Conservation (phyloP, 2,113 vertebrate species). For the Chrysochloris asiatica region DNA sequence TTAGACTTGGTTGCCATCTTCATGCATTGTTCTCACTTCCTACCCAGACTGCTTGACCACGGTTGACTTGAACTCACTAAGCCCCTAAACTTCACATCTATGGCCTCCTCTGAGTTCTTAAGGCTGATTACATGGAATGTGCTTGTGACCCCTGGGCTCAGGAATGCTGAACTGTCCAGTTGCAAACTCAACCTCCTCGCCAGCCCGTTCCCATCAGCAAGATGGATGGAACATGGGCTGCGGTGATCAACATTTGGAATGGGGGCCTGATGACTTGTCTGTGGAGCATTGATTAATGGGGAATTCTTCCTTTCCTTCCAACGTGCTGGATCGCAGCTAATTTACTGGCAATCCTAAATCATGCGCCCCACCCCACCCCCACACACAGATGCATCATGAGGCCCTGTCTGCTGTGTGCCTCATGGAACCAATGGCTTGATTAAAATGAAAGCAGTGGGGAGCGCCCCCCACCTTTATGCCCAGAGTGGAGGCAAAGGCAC, state of each 20-base stretch:
- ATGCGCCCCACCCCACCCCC: background rate
- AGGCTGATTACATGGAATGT: background rate
- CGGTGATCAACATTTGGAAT: slow-evolving; percentile 60
- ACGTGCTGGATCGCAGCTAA: slow-evolving; percentile 60
- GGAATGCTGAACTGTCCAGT: background rate
- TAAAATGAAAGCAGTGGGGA: slow-evolving; percentile 43
- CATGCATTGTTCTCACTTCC: background rate
- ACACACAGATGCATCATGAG: background rate
- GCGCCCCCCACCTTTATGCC: background rate
- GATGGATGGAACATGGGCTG: background rate
- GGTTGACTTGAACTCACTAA: background rate
- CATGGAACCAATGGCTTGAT: slow-evolving; percentile 57
- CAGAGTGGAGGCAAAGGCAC: background rate
- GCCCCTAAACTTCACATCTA: background rate
- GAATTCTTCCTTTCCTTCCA: slow-evolving; percentile 50
- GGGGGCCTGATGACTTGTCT: slow-evolving; percentile 72
- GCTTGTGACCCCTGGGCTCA: background rate
- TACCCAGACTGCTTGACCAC: background rate
- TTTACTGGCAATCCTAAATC: slow-evolving; percentile 60
- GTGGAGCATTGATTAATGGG: slow-evolving; percentile 68
- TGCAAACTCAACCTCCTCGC: background rate
- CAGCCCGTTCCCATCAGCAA: background rate
- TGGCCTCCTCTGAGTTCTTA: background rate
- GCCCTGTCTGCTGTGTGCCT: background rate
- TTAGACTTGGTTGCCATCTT: background rate